Conservation (phyloP, 35 echinoderm and acorn worm genomes). For the Anneissia japonica region DNA sequence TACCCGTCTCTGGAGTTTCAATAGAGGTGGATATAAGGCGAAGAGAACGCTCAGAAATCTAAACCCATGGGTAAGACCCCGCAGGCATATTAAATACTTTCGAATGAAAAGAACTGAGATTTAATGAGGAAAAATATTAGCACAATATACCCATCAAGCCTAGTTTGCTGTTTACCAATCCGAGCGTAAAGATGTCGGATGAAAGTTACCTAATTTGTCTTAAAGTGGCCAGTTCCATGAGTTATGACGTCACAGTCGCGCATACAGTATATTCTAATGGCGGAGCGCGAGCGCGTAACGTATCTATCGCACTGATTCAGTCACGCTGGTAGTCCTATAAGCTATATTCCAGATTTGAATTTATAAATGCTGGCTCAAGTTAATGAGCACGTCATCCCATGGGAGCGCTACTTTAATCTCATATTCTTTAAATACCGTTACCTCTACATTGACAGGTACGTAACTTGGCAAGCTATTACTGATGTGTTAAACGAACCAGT, state of each 20-base stretch:
- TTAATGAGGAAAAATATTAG: neutral
- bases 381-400: too few relatives aligned
- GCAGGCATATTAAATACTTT: neutral
- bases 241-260: too few relatives aligned
- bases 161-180: neutral
- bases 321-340: too few relatives aligned
- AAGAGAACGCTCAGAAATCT: neutral
- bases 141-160: neutral
- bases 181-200: neutral
- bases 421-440: too few relatives aligned
- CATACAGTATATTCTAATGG: too few relatives aligned
- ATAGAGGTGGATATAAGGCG: neutral
- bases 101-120: neutral
- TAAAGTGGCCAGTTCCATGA: too few relatives aligned
- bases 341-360: too few relatives aligned
- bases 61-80: neutral
- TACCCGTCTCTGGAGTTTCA: neutral
- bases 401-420: too few relatives aligned
- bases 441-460: neutral
- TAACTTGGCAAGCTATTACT: neutral
- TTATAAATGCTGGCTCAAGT: too few relatives aligned
- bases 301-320: too few relatives aligned
- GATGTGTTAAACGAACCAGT: neutral
- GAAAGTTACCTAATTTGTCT: neutral
- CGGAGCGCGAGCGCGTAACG: too few relatives aligned